phyloP scores from a whole-genome alignment of 2,113 vertebrate species.

The Daboia siamensis region DNA sequence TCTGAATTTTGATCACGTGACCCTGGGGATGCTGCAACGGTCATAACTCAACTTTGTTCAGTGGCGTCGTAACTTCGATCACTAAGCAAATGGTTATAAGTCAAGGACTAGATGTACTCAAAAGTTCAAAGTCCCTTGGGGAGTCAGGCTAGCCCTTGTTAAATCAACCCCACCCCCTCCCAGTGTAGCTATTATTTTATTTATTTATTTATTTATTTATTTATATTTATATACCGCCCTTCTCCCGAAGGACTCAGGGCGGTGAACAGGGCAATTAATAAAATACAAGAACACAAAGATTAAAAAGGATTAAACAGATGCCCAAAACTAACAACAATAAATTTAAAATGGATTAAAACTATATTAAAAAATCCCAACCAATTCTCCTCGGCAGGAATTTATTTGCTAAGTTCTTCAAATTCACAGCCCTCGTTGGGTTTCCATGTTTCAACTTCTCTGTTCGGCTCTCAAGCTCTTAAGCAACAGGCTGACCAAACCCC shows the following conservation, averaged over 20 bases:
- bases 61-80: neutral
- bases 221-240: too few relatives aligned
- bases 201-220: too few relatives aligned
- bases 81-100: neutral
- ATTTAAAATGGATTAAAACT: too few relatives aligned
- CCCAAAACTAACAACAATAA: too few relatives aligned
- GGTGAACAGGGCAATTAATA: too few relatives aligned
- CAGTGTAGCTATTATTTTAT: neutral
- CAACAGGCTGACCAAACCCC: neutral
- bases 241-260: too few relatives aligned
- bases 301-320: too few relatives aligned
- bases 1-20: neutral
- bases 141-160: neutral
- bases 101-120: neutral
- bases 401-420: neutral
- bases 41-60: too few relatives aligned
- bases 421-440: neutral
- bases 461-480: constrained; percentile 1
- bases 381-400: neutral
- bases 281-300: too few relatives aligned
- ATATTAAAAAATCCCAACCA: too few relatives aligned
- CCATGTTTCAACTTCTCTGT: neutral
- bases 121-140: neutral
- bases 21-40: neutral
- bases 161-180: too few relatives aligned